Conservation (phyloP, 2,797 vertebrate genomes). For the Morus bassanus region DNA sequence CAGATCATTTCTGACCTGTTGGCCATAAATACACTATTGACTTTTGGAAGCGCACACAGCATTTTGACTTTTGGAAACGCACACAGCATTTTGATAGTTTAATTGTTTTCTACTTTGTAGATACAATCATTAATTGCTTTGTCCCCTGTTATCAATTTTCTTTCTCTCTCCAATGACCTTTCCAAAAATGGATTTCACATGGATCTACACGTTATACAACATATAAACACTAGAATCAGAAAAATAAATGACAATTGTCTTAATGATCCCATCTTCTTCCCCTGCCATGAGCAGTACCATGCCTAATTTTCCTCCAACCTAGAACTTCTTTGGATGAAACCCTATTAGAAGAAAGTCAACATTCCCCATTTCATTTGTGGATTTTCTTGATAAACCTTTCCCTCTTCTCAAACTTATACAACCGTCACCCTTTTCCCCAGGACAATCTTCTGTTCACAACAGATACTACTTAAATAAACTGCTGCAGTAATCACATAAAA, state of each 20-base stretch:
- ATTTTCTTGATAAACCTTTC: background rate
- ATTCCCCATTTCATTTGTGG: background rate
- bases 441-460: background rate
- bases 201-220: background rate
- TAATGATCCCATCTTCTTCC: background rate
- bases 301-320: background rate
- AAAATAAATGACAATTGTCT: background rate
- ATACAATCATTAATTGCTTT: background rate
- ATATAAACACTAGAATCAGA: background rate
- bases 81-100: background rate
- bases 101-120: background rate
- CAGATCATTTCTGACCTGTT: background rate
- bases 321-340: background rate
- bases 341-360: background rate
- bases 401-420: background rate
- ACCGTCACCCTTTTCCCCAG: background rate
- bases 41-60: background rate
- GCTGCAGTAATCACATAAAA: background rate
- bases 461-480: background rate
- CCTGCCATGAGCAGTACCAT: background rate
- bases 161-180: background rate
- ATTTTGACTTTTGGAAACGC: background rate
- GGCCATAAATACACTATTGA: background rate
- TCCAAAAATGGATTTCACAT: background rate
- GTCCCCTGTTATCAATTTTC: background rate